Percentiles rank a stretch among this genome's conserved stretches.
Conservation (phyloP, 2,888 invertebrate species). For the Scrobipalpa atriplicella region DNA sequence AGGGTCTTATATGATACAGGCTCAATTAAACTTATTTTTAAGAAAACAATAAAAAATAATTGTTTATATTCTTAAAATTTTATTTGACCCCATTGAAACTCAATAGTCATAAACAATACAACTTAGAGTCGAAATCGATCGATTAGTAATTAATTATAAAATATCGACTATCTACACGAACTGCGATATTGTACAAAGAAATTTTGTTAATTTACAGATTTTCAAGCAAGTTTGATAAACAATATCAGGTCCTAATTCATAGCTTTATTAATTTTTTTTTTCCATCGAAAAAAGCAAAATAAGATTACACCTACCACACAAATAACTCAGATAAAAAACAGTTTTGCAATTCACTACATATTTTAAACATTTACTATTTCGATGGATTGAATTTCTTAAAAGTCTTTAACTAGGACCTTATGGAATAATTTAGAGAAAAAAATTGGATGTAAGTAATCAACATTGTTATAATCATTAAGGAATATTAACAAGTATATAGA, state of each 20-base stretch:
- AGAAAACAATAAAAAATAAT: slow-evolving; percentile 43
- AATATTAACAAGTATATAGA: slow-evolving; percentile 81
- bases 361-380: slow-evolving; percentile 1
- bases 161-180: slow-evolving; percentile 61
- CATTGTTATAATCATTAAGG: slow-evolving; percentile 77
- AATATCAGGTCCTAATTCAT: background rate
- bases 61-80: slow-evolving; percentile 72
- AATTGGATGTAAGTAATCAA: slow-evolving; percentile 69
- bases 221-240: background rate
- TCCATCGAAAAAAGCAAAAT: background rate
- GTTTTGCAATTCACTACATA: background rate
- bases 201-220: background rate
- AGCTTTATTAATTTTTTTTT: background rate
- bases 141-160: slow-evolving; percentile 53
- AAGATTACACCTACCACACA: background rate
- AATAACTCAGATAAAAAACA: background rate
- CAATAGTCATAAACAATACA: slow-evolving; percentile 75
- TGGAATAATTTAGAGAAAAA: slow-evolving; percentile 34
- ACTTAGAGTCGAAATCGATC: slow-evolving; percentile 61
- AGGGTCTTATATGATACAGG: no score
- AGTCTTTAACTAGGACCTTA: slow-evolving; percentile 26
- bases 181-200: slow-evolving; percentile 6
- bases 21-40: slow-evolving; percentile 22
- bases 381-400: background rate
- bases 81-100: slow-evolving; percentile 80